Base-by-base conservation (phyloP, 2,888 invertebrate species). In the Patella depressa region DNA sequence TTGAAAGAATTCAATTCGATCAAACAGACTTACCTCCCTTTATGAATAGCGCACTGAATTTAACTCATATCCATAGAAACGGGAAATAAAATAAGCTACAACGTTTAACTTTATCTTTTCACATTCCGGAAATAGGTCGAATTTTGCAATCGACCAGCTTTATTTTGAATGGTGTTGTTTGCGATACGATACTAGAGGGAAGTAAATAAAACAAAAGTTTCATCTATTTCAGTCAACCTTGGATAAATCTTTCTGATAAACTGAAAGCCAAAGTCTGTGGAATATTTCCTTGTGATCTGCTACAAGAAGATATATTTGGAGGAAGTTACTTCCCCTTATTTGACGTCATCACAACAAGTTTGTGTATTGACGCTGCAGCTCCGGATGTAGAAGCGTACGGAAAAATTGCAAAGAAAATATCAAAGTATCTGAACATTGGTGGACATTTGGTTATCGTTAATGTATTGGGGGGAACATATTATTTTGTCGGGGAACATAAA, bases 181-280 rank as follows among this genome's bases (percentile, higher is more conserved):
- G 34, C 34, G 34, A 34, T 34, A 7, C 4, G 5, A 34, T 34
- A 34, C 34, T 34, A 34, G 34, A 5, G 34, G 7, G 34, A 34
- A 34, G 34, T 34, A 34, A 34, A 34, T 34, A 34, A 34, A 34
- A 34, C 34, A 34, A 34, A 34, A 34, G 4, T 65, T 65, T 19
- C 19, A 11, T 65, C 12, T 19, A 9, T 65, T 65, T 65, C 65
- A 65, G 65, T 9, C 65, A 65, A 19, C 12, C 19, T 15, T 65
- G 65, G 65, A 24, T 9, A 65, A 24, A 65, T 11, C 11, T n/a
- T 19, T 65, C 24, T 19, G 2, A n/a, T 65, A 9, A n/a, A n/a
- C 12, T 65, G 65, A 65, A 65, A 65, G 24, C n/a, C 9, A 65
- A 65, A 65, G 65, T 65, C 24, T n/a, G 19, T 65, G 65, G 65